Evolutionary conservation across 2,888 invertebrate genomes (phyloP).

Genomic region (Caenorhabditis sp.): DNA sequence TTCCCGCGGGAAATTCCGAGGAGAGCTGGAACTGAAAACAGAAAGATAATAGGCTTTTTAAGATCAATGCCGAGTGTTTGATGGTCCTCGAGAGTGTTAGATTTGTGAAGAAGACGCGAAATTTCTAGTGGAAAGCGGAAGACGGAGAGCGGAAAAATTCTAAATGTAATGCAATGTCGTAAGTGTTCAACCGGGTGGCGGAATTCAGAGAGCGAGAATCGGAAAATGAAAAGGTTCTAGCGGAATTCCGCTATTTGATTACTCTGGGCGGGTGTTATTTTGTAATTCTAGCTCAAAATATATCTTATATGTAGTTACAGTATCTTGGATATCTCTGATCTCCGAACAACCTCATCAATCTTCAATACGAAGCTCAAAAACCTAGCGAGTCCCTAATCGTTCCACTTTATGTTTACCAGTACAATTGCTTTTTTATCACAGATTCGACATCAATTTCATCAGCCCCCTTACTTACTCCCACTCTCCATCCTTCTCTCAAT

Average conservation of each 20-base stretch:
- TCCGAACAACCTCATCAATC: neutral
- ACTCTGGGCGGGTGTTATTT: no score
- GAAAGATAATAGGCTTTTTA: neutral
- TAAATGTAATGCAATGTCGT: no score
- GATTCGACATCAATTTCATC: conserved; percentile 10
- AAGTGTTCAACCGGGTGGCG: no score
- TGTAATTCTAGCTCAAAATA: neutral
- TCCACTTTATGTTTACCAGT: conserved; percentile 22
- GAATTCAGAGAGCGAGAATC: no score
- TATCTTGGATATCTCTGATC: neutral
- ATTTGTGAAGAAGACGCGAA: no score
- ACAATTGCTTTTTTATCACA: neutral
- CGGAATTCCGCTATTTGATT: no score
- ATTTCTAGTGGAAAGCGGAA: no score
- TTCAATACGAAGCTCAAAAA: neutral
- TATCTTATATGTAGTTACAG: neutral
- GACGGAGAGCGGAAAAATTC: no score
- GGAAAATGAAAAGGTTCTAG: no score
- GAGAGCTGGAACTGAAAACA: neutral
- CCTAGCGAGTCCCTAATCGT: neutral
- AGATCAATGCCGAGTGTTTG: neutral
- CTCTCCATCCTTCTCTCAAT: neutral
- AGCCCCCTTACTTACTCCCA: neutral
- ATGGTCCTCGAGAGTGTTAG: no score
- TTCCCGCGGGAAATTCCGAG: neutral